These are phyloP conservation scores for Hyphantria cunea DNA, from an alignment of 1,140 invertebrate species.

Conservation along the genomic window DNA sequence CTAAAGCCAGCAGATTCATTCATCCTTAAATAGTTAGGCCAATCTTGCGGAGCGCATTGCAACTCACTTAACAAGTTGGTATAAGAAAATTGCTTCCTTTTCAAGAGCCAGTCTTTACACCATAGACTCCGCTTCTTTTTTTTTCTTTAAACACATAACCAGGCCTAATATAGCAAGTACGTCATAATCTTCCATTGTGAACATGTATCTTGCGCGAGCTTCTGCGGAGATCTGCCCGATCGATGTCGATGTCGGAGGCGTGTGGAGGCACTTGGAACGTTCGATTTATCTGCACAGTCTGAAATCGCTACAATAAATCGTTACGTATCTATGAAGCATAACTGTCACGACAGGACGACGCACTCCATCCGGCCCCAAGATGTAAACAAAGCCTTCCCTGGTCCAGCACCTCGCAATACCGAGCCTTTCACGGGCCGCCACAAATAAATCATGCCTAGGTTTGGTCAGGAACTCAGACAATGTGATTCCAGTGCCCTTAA, in stretches of 20 bases:
- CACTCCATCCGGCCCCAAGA: no score
- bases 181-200: conserved; percentile 28
- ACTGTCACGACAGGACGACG: not conserved
- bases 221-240: conserved; percentile 19
- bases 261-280: conserved; percentile 14
- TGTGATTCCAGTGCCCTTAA: no score
- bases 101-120: conserved; percentile 40
- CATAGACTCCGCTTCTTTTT: conserved; percentile 24
- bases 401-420: no score
- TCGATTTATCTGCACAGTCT: conserved; percentile 16
- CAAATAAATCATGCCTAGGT: no score
- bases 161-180: conserved; percentile 28
- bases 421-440: no score
- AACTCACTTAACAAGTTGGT: conserved; percentile 46
- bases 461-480: no score
- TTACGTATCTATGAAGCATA: no score
- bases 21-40: conserved; percentile 19
- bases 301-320: conserved; percentile 27
- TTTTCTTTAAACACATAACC: conserved; percentile 26
- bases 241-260: conserved; percentile 15
- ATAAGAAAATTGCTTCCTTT: conserved; percentile 40
- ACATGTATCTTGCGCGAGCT: conserved; percentile 14
- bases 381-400: no score
- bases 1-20: conserved; percentile 15
- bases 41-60: conserved; percentile 39